Conservation (phyloP, 2,888 invertebrate species). For the Pseudococcus viburni region DNA sequence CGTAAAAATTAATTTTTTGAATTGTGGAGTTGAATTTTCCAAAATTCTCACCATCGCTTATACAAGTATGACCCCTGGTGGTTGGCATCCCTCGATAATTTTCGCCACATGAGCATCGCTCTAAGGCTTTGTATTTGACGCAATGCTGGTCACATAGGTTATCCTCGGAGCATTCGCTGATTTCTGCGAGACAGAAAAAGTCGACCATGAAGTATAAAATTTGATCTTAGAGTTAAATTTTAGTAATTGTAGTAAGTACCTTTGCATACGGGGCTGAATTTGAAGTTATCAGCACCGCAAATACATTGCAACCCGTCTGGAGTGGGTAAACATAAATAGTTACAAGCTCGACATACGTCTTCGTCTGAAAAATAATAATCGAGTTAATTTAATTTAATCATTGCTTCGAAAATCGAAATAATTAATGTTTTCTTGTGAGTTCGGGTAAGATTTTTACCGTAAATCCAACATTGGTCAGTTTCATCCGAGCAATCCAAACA, state of each 20-base stretch:
- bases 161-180: neutral
- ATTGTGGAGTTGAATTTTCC: neutral
- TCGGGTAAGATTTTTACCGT: neutral
- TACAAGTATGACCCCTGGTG: neutral
- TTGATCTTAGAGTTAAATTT: too few relatives aligned
- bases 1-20: neutral
- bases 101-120: neutral
- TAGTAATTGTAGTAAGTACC: too few relatives aligned
- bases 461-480: neutral
- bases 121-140: neutral
- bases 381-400: neutral
- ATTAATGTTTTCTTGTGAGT: neutral
- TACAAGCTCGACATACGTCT: neutral
- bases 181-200: neutral
- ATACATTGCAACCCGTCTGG: neutral
- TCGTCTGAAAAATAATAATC: neutral
- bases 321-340: neutral
- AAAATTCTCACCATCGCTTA: neutral
- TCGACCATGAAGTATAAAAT: neutral
- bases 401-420: neutral
- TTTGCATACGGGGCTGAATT: too few relatives aligned
- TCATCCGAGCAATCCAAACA: neutral
- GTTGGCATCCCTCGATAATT: neutral
- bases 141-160: neutral
- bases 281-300: neutral